Base-by-base conservation (phyloP, 2,113 vertebrate genomes). In the Motacilla tschutschensis region DNA sequence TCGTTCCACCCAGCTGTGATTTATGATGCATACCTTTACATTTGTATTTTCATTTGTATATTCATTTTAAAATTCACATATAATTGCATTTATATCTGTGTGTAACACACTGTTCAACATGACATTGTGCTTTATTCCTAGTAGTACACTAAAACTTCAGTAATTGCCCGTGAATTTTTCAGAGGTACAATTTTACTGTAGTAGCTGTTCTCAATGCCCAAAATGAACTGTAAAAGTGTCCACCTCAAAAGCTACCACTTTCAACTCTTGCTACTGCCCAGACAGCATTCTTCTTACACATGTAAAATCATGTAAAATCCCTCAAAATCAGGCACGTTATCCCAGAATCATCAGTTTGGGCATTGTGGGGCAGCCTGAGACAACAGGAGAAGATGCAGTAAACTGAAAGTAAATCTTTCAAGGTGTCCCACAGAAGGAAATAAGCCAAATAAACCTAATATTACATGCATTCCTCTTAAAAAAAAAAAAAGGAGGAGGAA, bases 301-400 rank as follows among this genome's bases (percentile, higher is more conserved):
- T 5, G 12, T 29, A 72, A 62, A 63, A 43, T 69, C 20, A 35
- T 5, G 12, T 8, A 47, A 79, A 76, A 48, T 28, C 9, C 19
- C 38, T n/a, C 28, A 58, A 55, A 44, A 66, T 36, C 35, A 21
- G 21, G 4, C n/a, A 66, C 14, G 5, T 54, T 41, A 62, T 25
- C 25, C 10, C 57, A 80, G 17, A 74, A 62, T 36, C 29, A 46
- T 12, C 20, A 47, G 20, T 22, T 29, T 35, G 14, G 12, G n/a
- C 10, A 25, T 8, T 17, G 20, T 41, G 8, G 43, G 10, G 22
- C 6, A 66, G 71, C 29, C 33, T 28, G 44, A 66, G 29, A 15
- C 8, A 51, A 66, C 0, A 62, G 24, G 4, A 25, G 2, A 58
- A 18, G 14, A 77, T 1, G 5, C 19, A 54, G 6, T 13, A 22